Conservation (phyloP, 2,797 vertebrate species). For the Phrynocephalus forsythii region DNA sequence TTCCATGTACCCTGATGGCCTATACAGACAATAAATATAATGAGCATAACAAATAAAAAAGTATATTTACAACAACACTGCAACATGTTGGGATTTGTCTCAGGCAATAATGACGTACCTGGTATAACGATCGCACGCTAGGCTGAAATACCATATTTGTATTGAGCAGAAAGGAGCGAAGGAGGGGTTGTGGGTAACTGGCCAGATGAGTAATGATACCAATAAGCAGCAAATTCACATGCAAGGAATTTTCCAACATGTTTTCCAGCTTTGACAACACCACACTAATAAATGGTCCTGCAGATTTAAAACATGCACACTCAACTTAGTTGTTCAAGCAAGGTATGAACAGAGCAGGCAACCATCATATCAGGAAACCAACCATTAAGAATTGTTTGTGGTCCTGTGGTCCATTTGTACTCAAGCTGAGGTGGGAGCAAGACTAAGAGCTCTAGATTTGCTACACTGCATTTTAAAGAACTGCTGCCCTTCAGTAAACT, state of each 20-base stretch:
- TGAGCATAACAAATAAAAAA: background rate
- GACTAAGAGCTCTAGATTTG: background rate
- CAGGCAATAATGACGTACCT: conserved; percentile 79
- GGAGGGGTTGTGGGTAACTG: conserved; percentile 93
- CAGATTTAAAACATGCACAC: conserved; percentile 49
- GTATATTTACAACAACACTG: background rate
- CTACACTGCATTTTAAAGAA: background rate
- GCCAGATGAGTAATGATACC: conserved; percentile 95
- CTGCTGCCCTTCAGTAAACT: background rate
- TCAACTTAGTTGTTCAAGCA: conserved; percentile 21
- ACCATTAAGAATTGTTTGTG: conserved; percentile 7
- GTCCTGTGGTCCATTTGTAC: background rate
- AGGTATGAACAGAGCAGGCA: background rate
- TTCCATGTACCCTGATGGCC: background rate
- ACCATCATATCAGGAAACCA: background rate
- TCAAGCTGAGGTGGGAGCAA: background rate
- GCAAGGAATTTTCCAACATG: conserved; percentile 94
- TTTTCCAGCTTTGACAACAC: conserved; percentile 96
- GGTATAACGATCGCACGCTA: conserved; percentile 93
- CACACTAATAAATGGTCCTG: conserved; percentile 96
- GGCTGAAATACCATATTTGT: conserved; percentile 98
- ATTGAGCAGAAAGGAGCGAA: conserved; percentile 96
- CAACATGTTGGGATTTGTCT: background rate
- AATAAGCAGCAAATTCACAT: conserved; percentile 94
- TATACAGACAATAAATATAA: conserved; percentile 1